Conservation (phyloP, 2,797 vertebrate genomes). For the Sebastolobus alascanus region DNA sequence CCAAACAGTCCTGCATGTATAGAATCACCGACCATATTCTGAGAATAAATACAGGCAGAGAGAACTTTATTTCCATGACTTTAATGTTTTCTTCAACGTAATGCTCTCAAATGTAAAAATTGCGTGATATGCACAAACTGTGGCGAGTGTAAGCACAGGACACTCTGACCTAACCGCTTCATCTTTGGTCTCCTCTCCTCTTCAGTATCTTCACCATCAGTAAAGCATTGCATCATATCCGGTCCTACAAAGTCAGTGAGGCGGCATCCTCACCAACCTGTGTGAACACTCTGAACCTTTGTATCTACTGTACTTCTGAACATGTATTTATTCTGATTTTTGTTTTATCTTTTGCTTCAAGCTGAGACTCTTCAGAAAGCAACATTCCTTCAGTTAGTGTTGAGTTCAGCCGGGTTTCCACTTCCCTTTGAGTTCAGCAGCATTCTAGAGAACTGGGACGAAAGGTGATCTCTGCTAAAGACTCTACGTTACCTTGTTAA, state of each 20-base stretch:
- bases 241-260: not conserved
- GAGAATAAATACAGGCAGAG: not conserved
- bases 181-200: not conserved
- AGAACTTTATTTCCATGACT: not conserved
- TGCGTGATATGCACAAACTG: not conserved
- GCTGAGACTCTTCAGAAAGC: conserved; percentile 1
- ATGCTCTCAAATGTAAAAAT: conserved; percentile 8
- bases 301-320: not conserved
- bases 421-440: not conserved
- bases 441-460: not conserved
- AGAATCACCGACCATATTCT: not conserved
- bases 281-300: not conserved
- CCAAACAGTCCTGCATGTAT: not conserved
- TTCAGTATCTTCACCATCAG: not conserved
- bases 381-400: conserved; percentile 8
- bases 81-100: not conserved
- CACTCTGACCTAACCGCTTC: not conserved
- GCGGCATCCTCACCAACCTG: not conserved
- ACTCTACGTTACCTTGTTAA: not conserved
- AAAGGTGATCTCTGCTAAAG: not conserved
- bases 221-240: not conserved
- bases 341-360: conserved; percentile 7
- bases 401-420: not conserved
- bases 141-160: not conserved
- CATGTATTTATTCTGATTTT: conserved; percentile 33